Conservation (phyloP, 2,888 invertebrate genomes). For the Nomada ferruginata region DNA sequence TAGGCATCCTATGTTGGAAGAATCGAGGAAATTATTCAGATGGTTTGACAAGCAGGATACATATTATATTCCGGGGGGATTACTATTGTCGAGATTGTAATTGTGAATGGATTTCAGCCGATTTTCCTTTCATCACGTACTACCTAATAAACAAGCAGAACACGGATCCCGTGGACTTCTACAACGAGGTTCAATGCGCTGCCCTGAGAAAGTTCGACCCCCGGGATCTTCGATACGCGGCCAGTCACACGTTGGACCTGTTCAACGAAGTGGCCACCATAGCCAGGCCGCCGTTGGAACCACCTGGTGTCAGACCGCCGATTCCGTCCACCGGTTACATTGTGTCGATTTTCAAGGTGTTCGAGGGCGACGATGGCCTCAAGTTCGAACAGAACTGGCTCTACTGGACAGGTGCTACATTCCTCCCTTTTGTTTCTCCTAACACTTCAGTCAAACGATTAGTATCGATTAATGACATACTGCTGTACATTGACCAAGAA, state of each 20-base stretch:
- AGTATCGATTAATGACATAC: too few species aligned
- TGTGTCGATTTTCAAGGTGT: constrained; percentile 96
- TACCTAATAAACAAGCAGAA: constrained; percentile 95
- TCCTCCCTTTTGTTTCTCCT: too few species aligned
- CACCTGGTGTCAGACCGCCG: constrained; percentile 91
- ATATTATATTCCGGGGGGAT: too few species aligned
- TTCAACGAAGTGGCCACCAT: constrained; percentile 97
- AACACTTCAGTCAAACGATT: too few species aligned
- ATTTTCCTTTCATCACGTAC: constrained; percentile 96
- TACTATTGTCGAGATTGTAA: too few species aligned
- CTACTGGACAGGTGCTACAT: constrained; percentile 91
- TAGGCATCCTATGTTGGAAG: too few species aligned
- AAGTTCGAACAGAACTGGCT: constrained; percentile 97
- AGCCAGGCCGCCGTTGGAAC: constrained; percentile 93
- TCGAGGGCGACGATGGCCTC: constrained; percentile 96
- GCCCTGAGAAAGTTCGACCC: constrained; percentile 95
- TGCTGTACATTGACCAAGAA: too few species aligned
- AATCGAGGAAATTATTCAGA: too few species aligned
- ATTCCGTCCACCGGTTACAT: constrained; percentile 94
- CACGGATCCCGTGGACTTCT: constrained; percentile 94
- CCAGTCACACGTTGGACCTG: constrained; percentile 93
- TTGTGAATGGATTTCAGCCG: constrained; percentile 86
- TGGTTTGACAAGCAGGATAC: too few species aligned
- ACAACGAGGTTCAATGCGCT: constrained; percentile 93
- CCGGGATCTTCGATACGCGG: constrained; percentile 91